Percentiles rank a stretch among this genome's conserved stretches.
Evolutionary conservation across 2,113 vertebrate species (phyloP).

Genomic region (Parus major): DNA sequence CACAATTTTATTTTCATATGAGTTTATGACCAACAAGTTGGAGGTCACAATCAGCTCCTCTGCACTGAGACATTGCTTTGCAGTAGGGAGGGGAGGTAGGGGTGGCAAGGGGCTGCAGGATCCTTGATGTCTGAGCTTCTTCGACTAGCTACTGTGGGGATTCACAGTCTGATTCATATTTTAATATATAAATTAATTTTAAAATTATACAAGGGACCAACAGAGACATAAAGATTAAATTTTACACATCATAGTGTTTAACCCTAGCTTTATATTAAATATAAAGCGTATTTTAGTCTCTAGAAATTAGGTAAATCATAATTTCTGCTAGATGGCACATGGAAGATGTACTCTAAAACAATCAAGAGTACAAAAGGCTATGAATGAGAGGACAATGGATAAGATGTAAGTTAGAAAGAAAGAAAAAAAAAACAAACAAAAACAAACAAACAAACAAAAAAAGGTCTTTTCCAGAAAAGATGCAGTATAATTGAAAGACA

Average conservation of each 20-base stretch:
- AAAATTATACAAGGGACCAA: background rate
- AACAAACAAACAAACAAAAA: no score
- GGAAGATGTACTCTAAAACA: background rate
- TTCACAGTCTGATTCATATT: background rate
- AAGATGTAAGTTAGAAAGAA: background rate
- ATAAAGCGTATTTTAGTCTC: background rate
- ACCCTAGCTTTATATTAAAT: background rate
- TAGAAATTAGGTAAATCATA: background rate
- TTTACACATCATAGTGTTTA: background rate
- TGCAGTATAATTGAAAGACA: background rate
- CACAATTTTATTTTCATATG: background rate
- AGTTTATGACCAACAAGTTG: background rate
- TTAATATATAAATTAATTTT: background rate
- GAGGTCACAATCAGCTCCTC: background rate
- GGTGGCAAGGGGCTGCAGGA: background rate
- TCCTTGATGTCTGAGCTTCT: background rate
- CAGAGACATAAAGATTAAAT: background rate
- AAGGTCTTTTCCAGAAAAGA: background rate
- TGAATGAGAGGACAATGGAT: background rate
- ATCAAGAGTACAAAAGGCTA: background rate
- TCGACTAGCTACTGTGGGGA: background rate
- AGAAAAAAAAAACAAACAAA: background rate
- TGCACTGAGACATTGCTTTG: background rate
- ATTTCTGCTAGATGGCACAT: background rate
- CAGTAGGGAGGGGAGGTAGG: rapidly evolving